These are phyloP conservation scores for Pherbina coryleti DNA, from an alignment of 2,888 invertebrate genomes.

Conservation along the genomic window DNA sequence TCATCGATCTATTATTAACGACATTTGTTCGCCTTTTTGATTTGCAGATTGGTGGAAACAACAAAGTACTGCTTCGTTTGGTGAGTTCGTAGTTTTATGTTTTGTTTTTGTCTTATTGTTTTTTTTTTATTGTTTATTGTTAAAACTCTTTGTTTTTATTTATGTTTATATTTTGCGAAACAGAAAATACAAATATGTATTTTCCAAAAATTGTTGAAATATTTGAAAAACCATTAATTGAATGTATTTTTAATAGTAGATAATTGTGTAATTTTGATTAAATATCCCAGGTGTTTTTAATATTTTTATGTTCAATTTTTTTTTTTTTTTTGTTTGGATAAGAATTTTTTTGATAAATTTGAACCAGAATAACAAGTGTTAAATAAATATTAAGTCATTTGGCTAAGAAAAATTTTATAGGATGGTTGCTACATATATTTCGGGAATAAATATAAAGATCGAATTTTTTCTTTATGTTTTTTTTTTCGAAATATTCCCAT, in stretches of 20 bases:
- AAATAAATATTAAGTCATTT: too few relatives aligned
- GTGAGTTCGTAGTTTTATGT: slow-evolving; percentile 30
- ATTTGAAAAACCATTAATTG: background rate
- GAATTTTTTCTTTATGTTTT: too few relatives aligned
- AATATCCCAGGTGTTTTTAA: too few relatives aligned
- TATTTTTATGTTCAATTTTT: too few relatives aligned
- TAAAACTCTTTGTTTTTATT: background rate
- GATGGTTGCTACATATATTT: too few relatives aligned
- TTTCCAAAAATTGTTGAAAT: background rate
- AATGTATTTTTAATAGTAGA: background rate
- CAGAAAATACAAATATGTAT: background rate
- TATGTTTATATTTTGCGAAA: background rate
- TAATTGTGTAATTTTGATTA: background rate
- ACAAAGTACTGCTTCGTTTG: slow-evolving; percentile 10
- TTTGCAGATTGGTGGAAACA: slow-evolving; percentile 38
- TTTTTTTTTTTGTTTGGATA: too few relatives aligned
- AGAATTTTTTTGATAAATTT: too few relatives aligned
- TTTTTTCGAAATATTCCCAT: too few relatives aligned
- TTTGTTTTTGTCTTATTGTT: background rate
- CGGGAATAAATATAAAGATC: too few relatives aligned
- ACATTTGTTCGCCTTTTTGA: slow-evolving; percentile 51
- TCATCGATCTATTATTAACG: slow-evolving; percentile 57
- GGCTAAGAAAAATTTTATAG: too few relatives aligned
- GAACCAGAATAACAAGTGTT: too few relatives aligned
- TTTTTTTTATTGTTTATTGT: background rate